Evolutionary conservation across 2,113 vertebrate species (phyloP).

Genomic region (Blennius ocellaris): DNA sequence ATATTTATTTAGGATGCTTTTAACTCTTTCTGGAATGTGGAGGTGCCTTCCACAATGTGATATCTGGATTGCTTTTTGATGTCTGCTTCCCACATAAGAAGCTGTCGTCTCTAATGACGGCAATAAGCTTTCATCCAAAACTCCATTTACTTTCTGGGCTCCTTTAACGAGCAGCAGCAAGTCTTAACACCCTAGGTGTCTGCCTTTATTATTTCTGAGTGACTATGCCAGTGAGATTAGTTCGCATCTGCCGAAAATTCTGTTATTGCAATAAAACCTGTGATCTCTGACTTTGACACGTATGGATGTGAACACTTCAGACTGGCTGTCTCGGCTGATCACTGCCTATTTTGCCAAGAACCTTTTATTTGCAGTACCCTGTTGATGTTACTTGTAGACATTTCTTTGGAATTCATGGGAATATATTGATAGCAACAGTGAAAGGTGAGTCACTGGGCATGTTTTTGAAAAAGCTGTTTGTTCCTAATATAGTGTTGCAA

Average conservation of each 20-base stretch:
- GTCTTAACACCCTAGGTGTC: constrained; percentile 1
- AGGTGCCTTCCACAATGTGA: background rate
- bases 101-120: constrained; percentile 24
- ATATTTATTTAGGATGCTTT: constrained; percentile 7
- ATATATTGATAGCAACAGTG: background rate
- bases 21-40: background rate
- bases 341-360: background rate
- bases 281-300: constrained; percentile 25
- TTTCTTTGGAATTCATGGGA: background rate
- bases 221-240: background rate
- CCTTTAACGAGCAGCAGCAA: constrained; percentile 9
- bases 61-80: background rate
- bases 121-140: constrained; percentile 22
- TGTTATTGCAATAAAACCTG: constrained; percentile 3
- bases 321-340: constrained; percentile 4
- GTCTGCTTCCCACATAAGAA: background rate
- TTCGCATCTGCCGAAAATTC: background rate
- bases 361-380: background rate
- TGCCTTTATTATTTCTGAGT: constrained; percentile 19
- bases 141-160: background rate
- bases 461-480: background rate
- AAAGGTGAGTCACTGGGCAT: background rate
- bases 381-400: background rate
- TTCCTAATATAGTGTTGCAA: background rate
- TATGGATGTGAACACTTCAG: constrained; percentile 4